Conservation (phyloP, 2,113 vertebrate species). For the Halichoeres trimaculatus region DNA sequence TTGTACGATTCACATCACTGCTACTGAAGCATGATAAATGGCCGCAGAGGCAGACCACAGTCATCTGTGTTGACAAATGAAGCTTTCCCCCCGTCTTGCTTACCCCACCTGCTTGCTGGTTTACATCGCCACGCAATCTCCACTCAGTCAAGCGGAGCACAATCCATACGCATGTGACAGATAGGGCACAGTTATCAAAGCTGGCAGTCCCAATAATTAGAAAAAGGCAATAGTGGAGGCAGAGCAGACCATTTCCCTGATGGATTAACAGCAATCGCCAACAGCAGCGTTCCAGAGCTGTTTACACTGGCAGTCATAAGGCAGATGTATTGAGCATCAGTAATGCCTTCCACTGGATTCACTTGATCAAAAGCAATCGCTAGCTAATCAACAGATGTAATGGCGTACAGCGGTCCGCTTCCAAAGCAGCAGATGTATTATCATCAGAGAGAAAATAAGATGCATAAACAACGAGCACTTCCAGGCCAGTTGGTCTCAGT, state of each 20-base stretch:
- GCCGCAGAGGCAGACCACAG: neutral
- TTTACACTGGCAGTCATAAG: slow-evolving; percentile 65
- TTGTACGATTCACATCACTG: slow-evolving; percentile 15
- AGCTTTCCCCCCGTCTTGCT: slow-evolving; percentile 10
- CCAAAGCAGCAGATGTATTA: slow-evolving; percentile 55
- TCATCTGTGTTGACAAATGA: slow-evolving; percentile 54
- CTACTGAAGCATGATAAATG: slow-evolving; percentile 46
- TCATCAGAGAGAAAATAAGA: slow-evolving; percentile 47
- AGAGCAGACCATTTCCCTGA: slow-evolving; percentile 69
- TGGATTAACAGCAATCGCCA: slow-evolving; percentile 71
- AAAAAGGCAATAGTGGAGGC: slow-evolving; percentile 69
- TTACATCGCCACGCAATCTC: slow-evolving; percentile 51
- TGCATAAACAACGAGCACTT: slow-evolving; percentile 47
- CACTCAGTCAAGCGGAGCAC: slow-evolving; percentile 29
- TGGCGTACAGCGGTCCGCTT: slow-evolving; percentile 35
- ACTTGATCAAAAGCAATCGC: slow-evolving; percentile 65
- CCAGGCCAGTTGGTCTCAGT: neutral
- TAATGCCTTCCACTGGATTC: slow-evolving; percentile 49
- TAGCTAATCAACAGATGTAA: slow-evolving; percentile 66
- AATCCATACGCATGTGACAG: slow-evolving; percentile 71
- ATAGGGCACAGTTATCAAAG: slow-evolving; percentile 72
- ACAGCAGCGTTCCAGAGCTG: slow-evolving; percentile 51
- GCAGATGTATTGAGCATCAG: slow-evolving; percentile 60
- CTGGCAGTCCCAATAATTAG: slow-evolving; percentile 79
- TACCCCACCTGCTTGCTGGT: slow-evolving; percentile 41